These are phyloP conservation scores for Pseudocheirus occidentalis DNA, from an alignment of 2,797 vertebrate species.

Conservation along the genomic window DNA sequence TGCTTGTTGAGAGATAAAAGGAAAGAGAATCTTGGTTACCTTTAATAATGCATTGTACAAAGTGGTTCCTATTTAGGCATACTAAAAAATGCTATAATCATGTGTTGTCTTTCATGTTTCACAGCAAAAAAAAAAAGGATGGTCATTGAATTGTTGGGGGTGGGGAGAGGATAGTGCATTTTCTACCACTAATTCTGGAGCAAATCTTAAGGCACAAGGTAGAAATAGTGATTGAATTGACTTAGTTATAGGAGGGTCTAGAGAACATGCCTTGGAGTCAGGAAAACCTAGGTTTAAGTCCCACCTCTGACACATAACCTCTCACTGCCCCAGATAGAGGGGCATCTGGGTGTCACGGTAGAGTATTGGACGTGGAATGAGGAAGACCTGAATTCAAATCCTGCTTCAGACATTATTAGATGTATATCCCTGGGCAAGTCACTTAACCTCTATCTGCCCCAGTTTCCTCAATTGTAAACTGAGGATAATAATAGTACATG, in stretches of 20 bases:
- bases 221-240: slow-evolving; percentile 79
- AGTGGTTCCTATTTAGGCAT: slow-evolving; percentile 78
- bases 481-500: not conserved
- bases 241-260: slow-evolving; percentile 3
- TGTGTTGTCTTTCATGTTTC: slow-evolving; percentile 81
- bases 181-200: slow-evolving; percentile 77
- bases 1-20: slow-evolving; percentile 78
- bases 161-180: not conserved
- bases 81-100: slow-evolving; percentile 74
- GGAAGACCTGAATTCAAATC: not conserved
- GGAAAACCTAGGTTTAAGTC: not conserved
- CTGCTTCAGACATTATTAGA: not conserved
- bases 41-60: slow-evolving; percentile 79
- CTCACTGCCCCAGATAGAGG: not conserved
- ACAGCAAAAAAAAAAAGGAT: slow-evolving; percentile 62
- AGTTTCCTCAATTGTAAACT: not conserved
- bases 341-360: not conserved
- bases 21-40: slow-evolving; percentile 77
- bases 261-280: not conserved
- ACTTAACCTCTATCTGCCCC: not conserved
- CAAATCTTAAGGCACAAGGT: slow-evolving; percentile 78
- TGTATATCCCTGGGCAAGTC: not conserved
- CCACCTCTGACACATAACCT: not conserved
- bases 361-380: not conserved
- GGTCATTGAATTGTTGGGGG: slow-evolving; percentile 8